Base-by-base conservation (phyloP, 2,888 invertebrate species). In the Drosophila quasianomalipes region DNA sequence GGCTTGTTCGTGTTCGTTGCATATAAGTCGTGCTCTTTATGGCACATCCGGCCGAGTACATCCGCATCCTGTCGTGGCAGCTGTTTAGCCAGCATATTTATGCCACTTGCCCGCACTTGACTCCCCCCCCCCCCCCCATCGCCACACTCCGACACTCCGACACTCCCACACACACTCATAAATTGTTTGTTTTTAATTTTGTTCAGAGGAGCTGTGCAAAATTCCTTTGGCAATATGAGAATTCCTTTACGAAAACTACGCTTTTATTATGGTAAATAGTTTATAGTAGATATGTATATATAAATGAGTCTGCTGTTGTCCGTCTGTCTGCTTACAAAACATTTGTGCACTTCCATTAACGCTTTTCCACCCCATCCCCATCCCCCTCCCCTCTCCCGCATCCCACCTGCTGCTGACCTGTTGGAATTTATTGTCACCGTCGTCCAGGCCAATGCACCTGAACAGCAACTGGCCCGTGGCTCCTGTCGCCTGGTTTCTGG, bases 41-140 rank as follows among this genome's bases (percentile, higher is more conserved):
- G 85, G 80, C 78, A 77, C 80, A 87, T 89, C 85, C 79, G 69
- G 66, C 61, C 73, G 47, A 58, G 66, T 49, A 66, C 62, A 57
- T 80, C 70, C 61, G 65, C 65, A 65, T 70, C 70, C 74, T 71
- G 77, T 82, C 60, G 70, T 68, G 74, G 78, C 83, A 85, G 85
- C 85, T 90, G 90, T 82, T 85, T 88, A 85, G 81, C 78, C 77
- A 73, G 75, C 82, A 85, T 87, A 87, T 90, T 85, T 87, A 85
- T 85, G 85, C 74, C 80, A 85, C 75, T 83, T 74, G 75, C 70
- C 76, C 65, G 64, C 84, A 83, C 76, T 84, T 72, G 55, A 39
- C 22, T 49, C 26, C 16, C 41, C 16, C 22, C 1, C 35, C 14
- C 30, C 26, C n/a, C 41, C 12, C 35, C 35, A 51, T 22, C 7